Evolutionary conservation across 64 coral and sea anemone genomes (phyloP).

Genomic region (Acropora tenuis): DNA sequence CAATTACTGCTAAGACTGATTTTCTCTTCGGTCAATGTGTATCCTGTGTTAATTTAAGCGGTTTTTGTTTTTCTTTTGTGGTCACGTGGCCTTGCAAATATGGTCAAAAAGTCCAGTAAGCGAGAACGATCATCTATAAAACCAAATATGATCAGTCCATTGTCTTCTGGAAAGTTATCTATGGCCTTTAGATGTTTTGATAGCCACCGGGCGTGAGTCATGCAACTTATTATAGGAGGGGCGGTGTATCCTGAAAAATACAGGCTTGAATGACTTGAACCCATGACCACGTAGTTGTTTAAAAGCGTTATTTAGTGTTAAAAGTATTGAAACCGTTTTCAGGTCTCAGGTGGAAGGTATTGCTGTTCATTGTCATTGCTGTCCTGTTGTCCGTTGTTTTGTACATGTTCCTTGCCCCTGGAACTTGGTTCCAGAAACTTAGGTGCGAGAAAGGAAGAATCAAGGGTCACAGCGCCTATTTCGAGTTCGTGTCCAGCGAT

Average conservation of each 20-base stretch:
- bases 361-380: constrained; percentile 10
- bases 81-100: no score
- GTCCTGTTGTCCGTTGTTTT: constrained; percentile 49
- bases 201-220: no score
- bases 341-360: constrained; percentile 45
- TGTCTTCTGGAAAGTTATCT: no score
- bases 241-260: no score
- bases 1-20: background rate
- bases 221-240: no score
- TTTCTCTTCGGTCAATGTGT: background rate
- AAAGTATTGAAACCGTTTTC: background rate
- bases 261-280: no score
- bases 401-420: constrained; percentile 73
- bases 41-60: background rate
- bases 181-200: no score
- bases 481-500: constrained; percentile 12
- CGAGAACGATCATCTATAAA: no score
- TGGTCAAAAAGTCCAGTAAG: no score
- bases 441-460: constrained; percentile 59
- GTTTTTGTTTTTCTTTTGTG: background rate
- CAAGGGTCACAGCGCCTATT: constrained; percentile 43
- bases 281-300: no score
- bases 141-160: no score
- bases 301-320: background rate
- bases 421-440: constrained; percentile 59